These are phyloP conservation scores for Octopus bimaculoides DNA, from an alignment of 1,140 invertebrate genomes.

Conservation along the genomic window DNA sequence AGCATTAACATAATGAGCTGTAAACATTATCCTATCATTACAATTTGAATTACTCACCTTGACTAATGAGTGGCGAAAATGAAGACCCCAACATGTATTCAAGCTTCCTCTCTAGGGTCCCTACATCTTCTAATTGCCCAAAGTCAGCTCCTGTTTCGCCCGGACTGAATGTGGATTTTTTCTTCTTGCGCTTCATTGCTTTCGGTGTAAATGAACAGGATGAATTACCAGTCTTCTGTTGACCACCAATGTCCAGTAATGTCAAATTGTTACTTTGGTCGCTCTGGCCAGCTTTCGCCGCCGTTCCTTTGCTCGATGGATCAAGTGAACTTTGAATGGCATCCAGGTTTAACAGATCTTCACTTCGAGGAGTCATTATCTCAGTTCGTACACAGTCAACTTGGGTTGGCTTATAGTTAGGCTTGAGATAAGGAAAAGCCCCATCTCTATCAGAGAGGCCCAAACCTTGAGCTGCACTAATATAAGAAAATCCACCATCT, in stretches of 20 bases:
- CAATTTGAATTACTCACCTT: no score
- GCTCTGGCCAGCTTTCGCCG: background rate
- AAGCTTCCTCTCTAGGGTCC: no score
- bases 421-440: background rate
- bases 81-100: no score
- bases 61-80: no score
- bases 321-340: background rate
- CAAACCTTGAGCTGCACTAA: background rate
- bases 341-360: background rate
- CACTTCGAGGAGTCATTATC: background rate
- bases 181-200: background rate
- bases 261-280: background rate
- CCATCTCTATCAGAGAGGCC: background rate
- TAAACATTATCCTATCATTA: no score
- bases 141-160: no score
- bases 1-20: no score
- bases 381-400: background rate
- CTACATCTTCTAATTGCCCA: no score
- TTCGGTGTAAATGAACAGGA: background rate
- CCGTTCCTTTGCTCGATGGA: background rate
- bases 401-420: conserved; percentile 1
- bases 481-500: background rate
- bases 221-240: background rate
- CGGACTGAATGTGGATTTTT: background rate
- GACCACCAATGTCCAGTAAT: background rate